Percentiles rank a stretch among this genome's conserved stretches.
Conservation (phyloP, 1,140 invertebrate genomes). For the Zeugodacus cucurbitae region DNA sequence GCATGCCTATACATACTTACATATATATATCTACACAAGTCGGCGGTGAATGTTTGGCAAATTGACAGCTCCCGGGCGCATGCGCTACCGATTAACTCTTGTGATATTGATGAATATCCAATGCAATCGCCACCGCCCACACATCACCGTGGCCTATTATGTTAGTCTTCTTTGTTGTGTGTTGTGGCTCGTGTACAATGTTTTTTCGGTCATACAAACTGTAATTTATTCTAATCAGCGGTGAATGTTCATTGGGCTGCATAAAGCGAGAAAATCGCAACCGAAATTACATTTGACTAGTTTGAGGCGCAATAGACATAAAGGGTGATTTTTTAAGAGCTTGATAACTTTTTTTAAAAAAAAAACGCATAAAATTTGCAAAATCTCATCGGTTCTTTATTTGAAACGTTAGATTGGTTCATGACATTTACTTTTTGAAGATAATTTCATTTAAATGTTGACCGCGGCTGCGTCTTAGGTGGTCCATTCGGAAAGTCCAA, state of each 20-base stretch:
- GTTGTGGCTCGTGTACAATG: not conserved
- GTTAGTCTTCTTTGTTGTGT: not conserved
- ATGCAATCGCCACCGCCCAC: constrained; percentile 25
- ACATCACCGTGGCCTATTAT: constrained; percentile 15
- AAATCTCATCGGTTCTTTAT: no score
- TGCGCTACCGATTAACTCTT: constrained; percentile 34
- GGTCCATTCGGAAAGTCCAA: no score
- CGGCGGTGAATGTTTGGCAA: constrained; percentile 25
- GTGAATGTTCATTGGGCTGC: constrained; percentile 9
- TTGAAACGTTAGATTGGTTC: no score
- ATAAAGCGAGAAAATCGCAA: not conserved
- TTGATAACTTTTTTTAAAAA: no score
- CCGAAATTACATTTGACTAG: not conserved
- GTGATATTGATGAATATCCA: constrained; percentile 38
- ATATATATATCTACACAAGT: not conserved
- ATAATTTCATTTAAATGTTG: no score
- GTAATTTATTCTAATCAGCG: constrained; percentile 36
- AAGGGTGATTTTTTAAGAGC: no score
- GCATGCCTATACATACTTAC: no score
- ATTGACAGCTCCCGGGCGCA: constrained; percentile 37
- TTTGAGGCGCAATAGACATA: no score
- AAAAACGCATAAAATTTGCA: no score
- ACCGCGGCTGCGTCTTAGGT: no score
- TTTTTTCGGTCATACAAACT: not conserved
- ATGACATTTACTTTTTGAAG: no score